These are phyloP conservation scores for Sus scrofa DNA, from an alignment of 2,113 vertebrate species.

Conservation along the genomic window DNA sequence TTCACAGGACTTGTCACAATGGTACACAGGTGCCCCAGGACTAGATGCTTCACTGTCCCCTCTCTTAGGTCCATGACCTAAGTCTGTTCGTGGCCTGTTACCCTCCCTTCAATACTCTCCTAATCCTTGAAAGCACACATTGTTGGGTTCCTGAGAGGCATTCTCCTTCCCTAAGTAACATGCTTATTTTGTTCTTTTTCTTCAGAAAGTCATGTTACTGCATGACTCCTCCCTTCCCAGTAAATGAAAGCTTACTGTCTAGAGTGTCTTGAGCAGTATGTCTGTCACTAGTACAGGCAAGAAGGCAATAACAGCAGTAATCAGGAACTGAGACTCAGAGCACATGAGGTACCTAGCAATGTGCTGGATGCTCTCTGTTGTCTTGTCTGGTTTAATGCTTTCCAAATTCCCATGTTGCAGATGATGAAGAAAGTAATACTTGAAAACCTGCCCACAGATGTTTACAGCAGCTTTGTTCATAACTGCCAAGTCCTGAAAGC, in stretches of 20 bases:
- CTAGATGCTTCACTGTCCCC: neutral
- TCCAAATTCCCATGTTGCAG: neutral
- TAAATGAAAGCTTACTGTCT: neutral
- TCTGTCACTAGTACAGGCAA: neutral
- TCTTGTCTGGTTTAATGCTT: too few species aligned
- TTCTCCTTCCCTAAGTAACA: neutral
- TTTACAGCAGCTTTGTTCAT: neutral
- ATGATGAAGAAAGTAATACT: neutral
- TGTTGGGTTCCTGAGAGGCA: neutral
- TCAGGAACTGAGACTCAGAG: too few species aligned
- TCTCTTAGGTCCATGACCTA: neutral
- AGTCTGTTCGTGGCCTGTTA: neutral
- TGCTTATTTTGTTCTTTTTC: neutral
- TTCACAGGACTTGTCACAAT: neutral
- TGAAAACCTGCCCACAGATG: neutral
- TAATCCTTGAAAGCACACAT: neutral
- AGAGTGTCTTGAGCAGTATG: neutral
- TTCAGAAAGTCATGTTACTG: neutral
- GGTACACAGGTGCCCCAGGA: too few species aligned
- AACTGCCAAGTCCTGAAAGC: neutral
- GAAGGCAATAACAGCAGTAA: rapidly evolving
- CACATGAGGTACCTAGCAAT: rapidly evolving
- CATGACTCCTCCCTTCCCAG: neutral
- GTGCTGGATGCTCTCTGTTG: neutral
- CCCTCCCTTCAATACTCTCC: neutral